Base-by-base conservation (phyloP, 2,888 invertebrate species). In the Perdita meconis region DNA sequence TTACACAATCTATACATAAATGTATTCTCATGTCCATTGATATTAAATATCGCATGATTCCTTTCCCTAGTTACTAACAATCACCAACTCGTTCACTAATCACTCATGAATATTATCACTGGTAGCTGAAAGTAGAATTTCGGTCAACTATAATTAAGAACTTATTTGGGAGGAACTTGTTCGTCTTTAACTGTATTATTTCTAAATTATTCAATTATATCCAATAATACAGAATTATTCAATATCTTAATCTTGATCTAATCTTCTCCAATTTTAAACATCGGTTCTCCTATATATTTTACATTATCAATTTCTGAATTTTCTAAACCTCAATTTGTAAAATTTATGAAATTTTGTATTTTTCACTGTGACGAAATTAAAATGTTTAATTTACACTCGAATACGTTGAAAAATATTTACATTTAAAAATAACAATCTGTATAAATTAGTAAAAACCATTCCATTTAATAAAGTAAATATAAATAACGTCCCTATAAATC, bases 1-100 rank as follows among this genome's bases (percentile, higher is more conserved):
- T 82, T 87, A 84, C 80, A 87, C 80, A 82, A 82, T 87, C 87
- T 89, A 87, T 83, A 86, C 85, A 88, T 82, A 86, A 76, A 86
- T 67, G 70, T 68, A 79, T 71, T 68, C 67, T 67, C 80, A 53
- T 77, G 68, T 70, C 61, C 68, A 77, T 53, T 72, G 66, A 50
- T 63, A 73, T 76, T 84, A 81, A 73, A 70, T 68, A 73, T 57
- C 70, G 64, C 71, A 51, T 71, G 42, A 65, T 57, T 78, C 69
- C 22, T 51, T 64, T 57, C 36, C 13, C 57, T 67, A 70, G 30
- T 56, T 38, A 10, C 38, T 78, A 78, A 78, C 65, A 42, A 36
- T 67, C 77, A 65, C 70, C 51, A 60, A 63, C n/a, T 30, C 72
- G 22, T 16, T 60, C 55, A 26, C 8, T 26, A 26, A 56, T 50